Evolutionary conservation across 2,113 vertebrate species (phyloP), one percentile per base, ranked within the genome.

Genomic region (Sander vitreus): DNA sequence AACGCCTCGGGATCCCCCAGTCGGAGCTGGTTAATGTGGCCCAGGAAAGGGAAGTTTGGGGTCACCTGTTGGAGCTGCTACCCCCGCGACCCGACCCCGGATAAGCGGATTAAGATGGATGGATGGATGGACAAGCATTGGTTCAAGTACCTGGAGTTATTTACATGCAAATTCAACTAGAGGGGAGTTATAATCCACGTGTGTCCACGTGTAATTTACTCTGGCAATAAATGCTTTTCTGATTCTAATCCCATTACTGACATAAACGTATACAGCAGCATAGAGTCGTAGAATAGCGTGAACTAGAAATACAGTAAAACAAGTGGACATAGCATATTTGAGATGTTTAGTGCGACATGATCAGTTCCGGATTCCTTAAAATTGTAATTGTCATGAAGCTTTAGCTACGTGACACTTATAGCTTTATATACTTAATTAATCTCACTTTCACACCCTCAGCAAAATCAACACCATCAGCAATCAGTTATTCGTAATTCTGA

Each of bases 401-500:
- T 16, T 25, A n/a, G n/a, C 30, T 70, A 55, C 23, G 16, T 11
- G 8, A 63, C 51, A 57, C 0, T 48, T 36, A 14, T 2, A 69
- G 25, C 47, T 36, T 54, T 19, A 19, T 45, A 54, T 47, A 30
- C 48, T 30, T 78, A 1, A 76, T 74, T 78, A 65, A 33, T 62
- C 19, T 72, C 3, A 25, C n/a, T 19, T 16, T 64, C 14, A 23
- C 4, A 33, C 25, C 43, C 5, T 59, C 51, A 11, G 58, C 54
- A n/a, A 70, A 65, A 78, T 65, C 36, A 62, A 8, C 27, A 45
- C 60, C 57, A 59, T 85, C 66, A 36, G 25, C 21, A 16, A 72
- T 14, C n/a, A n/a, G n/a, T 13, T 64, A 30, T 23, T 74, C 65
- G 62, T 57, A 47, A 69, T 43, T 59, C 39, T 66, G 63, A 74